Percentiles rank a stretch among this genome's conserved stretches.
These are phyloP conservation scores for Chelonoidis abingdonii DNA, from an alignment of 2,113 vertebrate genomes.

Conservation along the genomic window DNA sequence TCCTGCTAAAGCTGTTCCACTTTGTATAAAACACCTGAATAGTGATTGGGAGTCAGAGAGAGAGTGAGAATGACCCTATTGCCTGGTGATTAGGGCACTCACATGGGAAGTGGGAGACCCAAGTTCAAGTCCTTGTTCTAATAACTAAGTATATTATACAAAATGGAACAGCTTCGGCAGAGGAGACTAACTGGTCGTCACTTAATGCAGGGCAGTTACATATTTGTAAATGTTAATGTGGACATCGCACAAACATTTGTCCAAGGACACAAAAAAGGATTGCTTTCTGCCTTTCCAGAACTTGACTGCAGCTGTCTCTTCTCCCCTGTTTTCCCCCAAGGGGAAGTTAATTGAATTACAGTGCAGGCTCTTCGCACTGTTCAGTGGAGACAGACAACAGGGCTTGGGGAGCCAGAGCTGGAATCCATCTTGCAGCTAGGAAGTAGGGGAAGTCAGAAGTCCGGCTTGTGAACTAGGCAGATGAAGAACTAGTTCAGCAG, in stretches of 20 bases:
- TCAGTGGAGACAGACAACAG: neutral
- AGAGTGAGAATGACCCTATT: neutral
- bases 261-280: neutral
- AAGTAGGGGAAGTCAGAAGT: neutral
- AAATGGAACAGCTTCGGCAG: neutral
- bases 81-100: neutral
- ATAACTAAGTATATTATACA: neutral
- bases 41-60: neutral
- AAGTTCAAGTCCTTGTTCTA: neutral
- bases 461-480: neutral
- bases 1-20: neutral
- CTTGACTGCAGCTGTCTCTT: neutral
- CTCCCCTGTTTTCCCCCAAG: neutral
- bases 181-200: neutral
- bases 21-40: neutral
- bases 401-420: neutral
- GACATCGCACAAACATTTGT: neutral
- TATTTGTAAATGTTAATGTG: neutral
- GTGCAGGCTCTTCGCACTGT: neutral
- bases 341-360: neutral
- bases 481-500: neutral
- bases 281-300: neutral
- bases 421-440: neutral
- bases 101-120: neutral
- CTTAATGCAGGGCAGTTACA: neutral